Evolutionary conservation across 1,140 invertebrate genomes (phyloP).

Genomic region (Maconellicoccus hirsutus): DNA sequence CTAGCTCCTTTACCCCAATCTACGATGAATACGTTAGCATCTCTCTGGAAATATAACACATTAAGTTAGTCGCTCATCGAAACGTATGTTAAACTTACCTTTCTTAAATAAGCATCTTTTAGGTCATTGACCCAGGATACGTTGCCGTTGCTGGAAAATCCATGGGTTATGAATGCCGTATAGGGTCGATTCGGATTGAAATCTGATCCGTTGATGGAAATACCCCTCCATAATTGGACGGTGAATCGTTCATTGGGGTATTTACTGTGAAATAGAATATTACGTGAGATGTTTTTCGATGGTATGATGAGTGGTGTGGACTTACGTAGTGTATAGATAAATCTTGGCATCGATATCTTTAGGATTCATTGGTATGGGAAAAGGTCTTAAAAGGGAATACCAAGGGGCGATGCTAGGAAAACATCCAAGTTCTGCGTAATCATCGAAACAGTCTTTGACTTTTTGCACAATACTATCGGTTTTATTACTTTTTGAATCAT

Average conservation of each 20-base stretch:
- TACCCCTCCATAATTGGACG: conserved; percentile 29
- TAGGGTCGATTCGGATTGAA: conserved; percentile 26
- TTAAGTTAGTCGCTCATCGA: no score
- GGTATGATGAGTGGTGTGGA: background rate
- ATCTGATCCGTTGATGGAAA: conserved; percentile 27
- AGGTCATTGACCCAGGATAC: conserved; percentile 30
- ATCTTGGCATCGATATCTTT: conserved; percentile 29
- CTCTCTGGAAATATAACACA: conserved; percentile 29
- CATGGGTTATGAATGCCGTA: conserved; percentile 32
- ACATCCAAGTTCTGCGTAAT: conserved; percentile 32
- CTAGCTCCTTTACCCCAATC: conserved; percentile 36
- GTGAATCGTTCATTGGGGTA: conserved; percentile 19
- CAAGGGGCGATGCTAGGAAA: conserved; percentile 31
- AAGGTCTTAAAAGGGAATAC: conserved; percentile 30
- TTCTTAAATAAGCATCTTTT: conserved; percentile 30
- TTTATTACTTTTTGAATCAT: no score
- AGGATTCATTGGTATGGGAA: conserved; percentile 30
- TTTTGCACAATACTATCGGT: background rate
- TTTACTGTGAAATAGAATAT: conserved; percentile 27
- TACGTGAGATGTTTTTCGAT: background rate
- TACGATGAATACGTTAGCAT: conserved; percentile 35
- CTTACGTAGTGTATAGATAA: conserved; percentile 31
- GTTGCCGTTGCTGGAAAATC: conserved; percentile 30
- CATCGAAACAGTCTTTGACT: conserved; percentile 23
- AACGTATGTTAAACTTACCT: conserved; percentile 29